These are phyloP conservation scores for Tiliqua scincoides DNA, from an alignment of 2,113 vertebrate genomes.

Conservation along the genomic window DNA sequence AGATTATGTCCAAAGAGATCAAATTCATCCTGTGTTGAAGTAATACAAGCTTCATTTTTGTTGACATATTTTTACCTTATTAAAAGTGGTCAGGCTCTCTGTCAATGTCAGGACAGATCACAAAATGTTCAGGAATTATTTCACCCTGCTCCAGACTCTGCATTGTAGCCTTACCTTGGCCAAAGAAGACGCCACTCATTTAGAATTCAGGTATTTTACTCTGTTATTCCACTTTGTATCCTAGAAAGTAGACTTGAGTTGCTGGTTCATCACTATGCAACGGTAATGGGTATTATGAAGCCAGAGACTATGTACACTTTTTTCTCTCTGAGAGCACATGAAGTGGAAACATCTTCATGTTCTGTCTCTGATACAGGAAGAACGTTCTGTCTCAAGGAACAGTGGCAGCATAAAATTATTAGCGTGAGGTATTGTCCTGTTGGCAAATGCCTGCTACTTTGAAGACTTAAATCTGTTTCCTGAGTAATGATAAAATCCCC, in stretches of 20 bases:
- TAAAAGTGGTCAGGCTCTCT: background rate
- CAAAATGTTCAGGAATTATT: background rate
- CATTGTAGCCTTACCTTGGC: constrained; percentile 21
- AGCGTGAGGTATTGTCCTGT: constrained; percentile 21
- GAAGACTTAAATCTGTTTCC: background rate
- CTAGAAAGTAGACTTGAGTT: constrained; percentile 22
- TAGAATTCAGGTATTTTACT: constrained; percentile 7
- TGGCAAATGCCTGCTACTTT: constrained; percentile 18
- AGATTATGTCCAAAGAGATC: background rate
- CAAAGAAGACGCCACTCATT: constrained; percentile 30
- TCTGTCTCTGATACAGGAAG: background rate
- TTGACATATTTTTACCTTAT: background rate
- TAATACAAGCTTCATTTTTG: background rate
- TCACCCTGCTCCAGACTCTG: constrained; percentile 17
- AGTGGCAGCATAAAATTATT: constrained; percentile 10
- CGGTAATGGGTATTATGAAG: constrained; percentile 33
- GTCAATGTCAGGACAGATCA: constrained; percentile 20
- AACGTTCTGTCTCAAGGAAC: constrained; percentile 40
- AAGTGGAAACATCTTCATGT: constrained; percentile 26
- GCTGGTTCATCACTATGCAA: background rate
- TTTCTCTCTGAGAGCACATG: constrained; percentile 18
- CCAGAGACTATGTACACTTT: constrained; percentile 31
- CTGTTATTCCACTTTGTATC: constrained; percentile 8
- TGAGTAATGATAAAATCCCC: constrained; percentile 20
- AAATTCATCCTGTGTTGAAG: background rate